Base-by-base conservation (phyloP, 2,888 invertebrate genomes). In the Heliconius erato region DNA sequence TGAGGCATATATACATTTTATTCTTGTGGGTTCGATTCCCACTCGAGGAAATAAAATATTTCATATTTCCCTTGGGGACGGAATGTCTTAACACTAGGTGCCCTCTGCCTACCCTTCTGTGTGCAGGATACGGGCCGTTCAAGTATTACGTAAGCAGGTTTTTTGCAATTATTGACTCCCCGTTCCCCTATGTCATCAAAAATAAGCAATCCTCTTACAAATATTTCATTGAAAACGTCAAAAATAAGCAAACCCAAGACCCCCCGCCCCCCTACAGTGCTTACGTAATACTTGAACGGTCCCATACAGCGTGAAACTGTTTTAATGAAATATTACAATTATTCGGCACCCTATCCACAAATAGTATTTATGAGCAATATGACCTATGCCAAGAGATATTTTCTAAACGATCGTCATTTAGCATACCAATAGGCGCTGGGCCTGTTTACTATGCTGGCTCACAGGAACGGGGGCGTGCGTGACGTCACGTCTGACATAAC, bases 401-500 rank as follows among this genome's bases (percentile, higher is more conserved):
- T 80, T 74, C 71, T 80, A 72, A 54, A 72, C 26, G 28, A 44
- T 71, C 49, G 63, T 49, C 69, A n/a, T 77, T 65, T 49, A 79
- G 79, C 74, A 82, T 80, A 77, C 59, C 74, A 71, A 76, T 74
- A 35, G 68, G 19, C 63, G 32, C 63, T 63, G 28, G 67, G 79
- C 35, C 63, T 76, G 69, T 68, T 82, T 44, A 76, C 77, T 78
- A 80, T 80, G 80, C 72, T 32, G 80, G 76, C 79, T 67, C 49
- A 54, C 72, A 74, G 74, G 71, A 82, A 80, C 80, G 82, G 82
- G 83, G 84, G 84, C 82, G 82, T 67, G 79, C 79, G 78, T 84
- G 84, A 84, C 85, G 83, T 84, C 85, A 84, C 79, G 63, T 82
- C 77, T 84, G 80, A 80, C 82, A 74, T 82, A 79, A 84, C 65